A percentile compares a stretch with the other conserved stretches of the same genome.
phyloP scores from a whole-genome alignment of 2,888 invertebrate species.

The Conomelus anceps region DNA sequence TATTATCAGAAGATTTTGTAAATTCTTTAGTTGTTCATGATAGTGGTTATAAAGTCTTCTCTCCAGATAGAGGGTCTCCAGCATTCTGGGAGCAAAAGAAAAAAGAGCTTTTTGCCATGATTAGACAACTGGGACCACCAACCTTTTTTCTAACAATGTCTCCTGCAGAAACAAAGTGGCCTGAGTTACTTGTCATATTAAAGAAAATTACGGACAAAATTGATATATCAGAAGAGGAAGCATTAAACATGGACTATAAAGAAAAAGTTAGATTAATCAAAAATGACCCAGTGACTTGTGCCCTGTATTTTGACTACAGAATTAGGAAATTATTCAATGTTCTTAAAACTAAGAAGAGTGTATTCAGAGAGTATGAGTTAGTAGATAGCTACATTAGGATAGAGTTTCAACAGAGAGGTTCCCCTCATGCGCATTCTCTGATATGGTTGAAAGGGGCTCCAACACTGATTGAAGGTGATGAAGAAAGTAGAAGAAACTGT shows the following conservation, averaged over 20 bases:
- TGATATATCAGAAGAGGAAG: constrained; percentile 27
- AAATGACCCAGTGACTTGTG: constrained; percentile 35
- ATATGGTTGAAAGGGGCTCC: constrained; percentile 36
- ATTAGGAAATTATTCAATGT: constrained; percentile 26
- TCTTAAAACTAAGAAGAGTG: constrained; percentile 25
- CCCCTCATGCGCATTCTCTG: constrained; percentile 34
- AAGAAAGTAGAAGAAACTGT: too few relatives aligned
- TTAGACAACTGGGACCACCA: too few relatives aligned
- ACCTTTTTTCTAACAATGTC: constrained; percentile 31
- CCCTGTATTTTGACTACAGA: constrained; percentile 23
- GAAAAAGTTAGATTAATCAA: constrained; percentile 32
- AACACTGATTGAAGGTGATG: constrained; percentile 27
- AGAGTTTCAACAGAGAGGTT: constrained; percentile 37
- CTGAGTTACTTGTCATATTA: constrained; percentile 26
- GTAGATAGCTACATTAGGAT: constrained; percentile 29
- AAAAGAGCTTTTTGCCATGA: too few relatives aligned
- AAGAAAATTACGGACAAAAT: not conserved
- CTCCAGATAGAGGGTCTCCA: too few relatives aligned
- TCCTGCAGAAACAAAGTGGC: constrained; percentile 29
- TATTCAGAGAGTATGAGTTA: not conserved
- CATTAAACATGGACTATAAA: constrained; percentile 17
- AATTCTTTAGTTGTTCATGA: too few relatives aligned
- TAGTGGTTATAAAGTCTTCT: too few relatives aligned
- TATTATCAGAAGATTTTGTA: too few relatives aligned
- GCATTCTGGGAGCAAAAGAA: too few relatives aligned